These are phyloP conservation scores for Sylvia atricapilla DNA, from an alignment of 2,113 vertebrate species.

Conservation along the genomic window DNA sequence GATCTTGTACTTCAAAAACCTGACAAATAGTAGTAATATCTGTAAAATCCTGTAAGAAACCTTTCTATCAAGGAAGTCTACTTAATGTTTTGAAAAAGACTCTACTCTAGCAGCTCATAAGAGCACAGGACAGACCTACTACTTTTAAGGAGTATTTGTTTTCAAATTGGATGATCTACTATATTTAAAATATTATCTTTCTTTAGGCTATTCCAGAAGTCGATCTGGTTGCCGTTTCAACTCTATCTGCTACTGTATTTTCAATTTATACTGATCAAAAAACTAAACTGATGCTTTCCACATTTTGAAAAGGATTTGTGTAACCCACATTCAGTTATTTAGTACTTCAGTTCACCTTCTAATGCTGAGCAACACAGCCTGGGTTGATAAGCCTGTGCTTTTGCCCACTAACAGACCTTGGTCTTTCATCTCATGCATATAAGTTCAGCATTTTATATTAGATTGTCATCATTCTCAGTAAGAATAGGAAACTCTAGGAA, in stretches of 20 bases:
- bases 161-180: not conserved
- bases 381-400: not conserved
- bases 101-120: not conserved
- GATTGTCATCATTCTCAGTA: not conserved
- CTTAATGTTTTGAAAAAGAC: not conserved
- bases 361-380: not conserved
- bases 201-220: not conserved
- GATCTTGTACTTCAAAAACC: not conserved
- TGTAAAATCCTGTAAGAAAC: not conserved
- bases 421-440: not conserved
- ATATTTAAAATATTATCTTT: not conserved
- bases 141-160: not conserved
- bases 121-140: not conserved
- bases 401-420: not conserved
- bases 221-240: not conserved
- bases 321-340: not conserved
- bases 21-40: not conserved
- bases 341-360: not conserved
- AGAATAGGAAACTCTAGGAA: not conserved
- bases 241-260: not conserved
- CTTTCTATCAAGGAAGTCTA: not conserved
- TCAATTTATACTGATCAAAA: not conserved
- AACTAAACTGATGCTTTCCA: not conserved
- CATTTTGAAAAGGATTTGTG: not conserved
- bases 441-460: not conserved